Conservation (phyloP, 2,797 vertebrate genomes). For the Ctenochaetus hawaiiensis region DNA sequence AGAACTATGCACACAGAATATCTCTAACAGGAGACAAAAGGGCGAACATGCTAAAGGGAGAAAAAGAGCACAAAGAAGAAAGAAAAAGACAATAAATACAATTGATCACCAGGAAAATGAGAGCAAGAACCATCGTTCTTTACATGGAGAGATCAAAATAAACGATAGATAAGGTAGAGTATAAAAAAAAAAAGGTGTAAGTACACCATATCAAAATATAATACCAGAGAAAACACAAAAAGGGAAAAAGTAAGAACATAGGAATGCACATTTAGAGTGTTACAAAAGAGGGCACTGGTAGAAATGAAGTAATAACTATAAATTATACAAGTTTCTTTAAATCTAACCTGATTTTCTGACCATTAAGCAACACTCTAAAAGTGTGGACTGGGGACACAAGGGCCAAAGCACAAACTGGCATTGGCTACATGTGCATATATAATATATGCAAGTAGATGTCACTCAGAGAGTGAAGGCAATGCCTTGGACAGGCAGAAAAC, state of each 20-base stretch:
- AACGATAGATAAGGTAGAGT: slow-evolving; percentile 50
- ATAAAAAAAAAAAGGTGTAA: slow-evolving; percentile 53
- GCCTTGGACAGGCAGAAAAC: slow-evolving; percentile 77
- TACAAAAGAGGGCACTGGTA: slow-evolving; percentile 71
- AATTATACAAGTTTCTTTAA: slow-evolving; percentile 37
- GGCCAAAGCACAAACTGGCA: slow-evolving; percentile 83
- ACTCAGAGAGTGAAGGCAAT: slow-evolving; percentile 84
- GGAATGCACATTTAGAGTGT: slow-evolving; percentile 84
- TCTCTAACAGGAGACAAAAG: slow-evolving; percentile 76
- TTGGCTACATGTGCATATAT: slow-evolving; percentile 86
- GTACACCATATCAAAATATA: slow-evolving; percentile 64
- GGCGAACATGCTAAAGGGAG: slow-evolving; percentile 75
- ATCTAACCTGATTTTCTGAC: slow-evolving; percentile 66
- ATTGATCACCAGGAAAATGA: slow-evolving; percentile 74
- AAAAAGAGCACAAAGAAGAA: slow-evolving; percentile 70
- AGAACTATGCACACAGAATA: slow-evolving; percentile 74
- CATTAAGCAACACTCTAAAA: slow-evolving; percentile 86
- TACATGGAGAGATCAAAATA: slow-evolving; percentile 62
- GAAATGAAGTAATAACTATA: slow-evolving; percentile 41
- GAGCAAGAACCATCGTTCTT: slow-evolving; percentile 57
- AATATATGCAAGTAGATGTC: slow-evolving; percentile 84
- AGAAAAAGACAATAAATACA: slow-evolving; percentile 79
- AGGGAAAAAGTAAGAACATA: slow-evolving; percentile 69
- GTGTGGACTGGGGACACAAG: slow-evolving; percentile 74
- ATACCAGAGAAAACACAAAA: slow-evolving; percentile 69